phyloP scores from a whole-genome alignment of 2,113 vertebrate species.

The Macaca mulatta region DNA sequence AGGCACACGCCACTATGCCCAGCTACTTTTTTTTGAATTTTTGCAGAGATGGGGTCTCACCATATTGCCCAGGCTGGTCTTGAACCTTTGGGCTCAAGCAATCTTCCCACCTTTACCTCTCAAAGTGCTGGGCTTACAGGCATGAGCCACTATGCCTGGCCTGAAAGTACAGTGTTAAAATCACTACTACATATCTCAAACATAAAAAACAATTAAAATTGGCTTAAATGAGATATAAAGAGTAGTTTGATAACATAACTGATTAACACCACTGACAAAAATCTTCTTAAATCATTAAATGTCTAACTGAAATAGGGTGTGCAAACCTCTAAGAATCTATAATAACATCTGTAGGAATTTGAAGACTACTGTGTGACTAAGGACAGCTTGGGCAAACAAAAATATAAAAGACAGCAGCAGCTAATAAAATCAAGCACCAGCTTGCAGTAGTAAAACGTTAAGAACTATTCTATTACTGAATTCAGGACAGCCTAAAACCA shows the following conservation, averaged over 20 bases:
- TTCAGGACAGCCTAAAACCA: conserved; percentile 12
- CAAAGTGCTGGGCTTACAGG: no score
- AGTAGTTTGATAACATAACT: not conserved
- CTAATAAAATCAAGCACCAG: conserved; percentile 30
- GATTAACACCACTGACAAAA: not conserved
- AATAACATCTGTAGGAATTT: not conserved
- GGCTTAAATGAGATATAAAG: conserved; percentile 1
- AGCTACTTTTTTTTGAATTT: no score
- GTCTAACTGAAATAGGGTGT: not conserved
- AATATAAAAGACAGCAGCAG: not conserved
- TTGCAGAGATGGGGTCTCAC: no score
- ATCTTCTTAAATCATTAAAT: conserved; percentile 1
- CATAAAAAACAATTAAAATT: conserved; percentile 36
- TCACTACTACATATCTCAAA: not conserved
- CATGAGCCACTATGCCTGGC: no score
- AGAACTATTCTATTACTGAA: not conserved
- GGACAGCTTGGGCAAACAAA: not conserved
- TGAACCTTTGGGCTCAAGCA: no score
- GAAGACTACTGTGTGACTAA: not conserved
- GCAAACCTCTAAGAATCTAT: not conserved
- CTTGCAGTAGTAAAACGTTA: not conserved
- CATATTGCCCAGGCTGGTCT: no score
- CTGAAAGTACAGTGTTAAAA: not conserved
- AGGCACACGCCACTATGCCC: no score
- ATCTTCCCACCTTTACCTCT: no score